phyloP scores from a whole-genome alignment of 2,888 invertebrate species.

The Lepidochitona cinerea region DNA sequence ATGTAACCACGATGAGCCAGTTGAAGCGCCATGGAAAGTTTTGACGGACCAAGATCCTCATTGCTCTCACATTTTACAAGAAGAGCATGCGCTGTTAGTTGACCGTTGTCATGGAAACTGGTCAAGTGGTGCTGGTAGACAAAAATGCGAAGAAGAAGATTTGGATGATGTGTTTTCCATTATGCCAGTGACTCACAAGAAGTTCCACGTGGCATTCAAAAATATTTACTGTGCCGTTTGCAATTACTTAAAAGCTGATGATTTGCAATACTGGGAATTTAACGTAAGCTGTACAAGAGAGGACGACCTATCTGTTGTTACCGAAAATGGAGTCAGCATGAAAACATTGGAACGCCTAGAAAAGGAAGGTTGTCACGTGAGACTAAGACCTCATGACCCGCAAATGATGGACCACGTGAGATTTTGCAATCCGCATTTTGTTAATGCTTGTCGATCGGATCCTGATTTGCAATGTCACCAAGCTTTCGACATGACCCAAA shows the following conservation, averaged over 20 bases:
- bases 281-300: not conserved
- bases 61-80: not conserved
- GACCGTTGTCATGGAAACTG: not conserved
- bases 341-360: not conserved
- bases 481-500: not conserved
- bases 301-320: not conserved
- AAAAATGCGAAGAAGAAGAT: not conserved
- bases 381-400: not conserved
- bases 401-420: not conserved
- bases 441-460: not conserved
- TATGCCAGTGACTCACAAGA: not conserved
- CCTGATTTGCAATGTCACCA: not conserved
- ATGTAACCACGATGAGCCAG: not conserved
- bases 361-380: not conserved
- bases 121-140: not conserved
- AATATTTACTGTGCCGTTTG: not conserved
- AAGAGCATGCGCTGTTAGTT: not conserved
- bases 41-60: not conserved
- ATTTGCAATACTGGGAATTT: not conserved
- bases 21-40: not conserved
- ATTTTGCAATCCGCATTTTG: not conserved
- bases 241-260: not conserved
- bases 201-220: not conserved
- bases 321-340: not conserved
- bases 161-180: not conserved